Evolutionary conservation across 2,888 invertebrate species (phyloP).

Genomic region (Cephus nigrinus): DNA sequence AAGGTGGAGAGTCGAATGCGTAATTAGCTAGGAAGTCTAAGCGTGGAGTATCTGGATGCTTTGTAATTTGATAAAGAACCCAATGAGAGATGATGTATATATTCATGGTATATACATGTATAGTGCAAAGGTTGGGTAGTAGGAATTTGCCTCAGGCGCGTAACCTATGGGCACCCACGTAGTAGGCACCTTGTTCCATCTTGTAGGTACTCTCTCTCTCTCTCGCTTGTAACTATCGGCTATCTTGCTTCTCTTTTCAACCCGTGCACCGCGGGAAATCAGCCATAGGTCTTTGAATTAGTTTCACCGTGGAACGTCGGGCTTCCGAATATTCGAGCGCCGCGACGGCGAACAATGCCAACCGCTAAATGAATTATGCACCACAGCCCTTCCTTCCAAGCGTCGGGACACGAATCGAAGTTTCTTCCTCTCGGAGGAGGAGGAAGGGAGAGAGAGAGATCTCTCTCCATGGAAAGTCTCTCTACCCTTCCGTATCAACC

Average conservation of each 20-base stretch:
- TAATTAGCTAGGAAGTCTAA: slow-evolving; percentile 38
- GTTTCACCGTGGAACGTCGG: slow-evolving; percentile 3
- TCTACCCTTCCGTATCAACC: too few species aligned
- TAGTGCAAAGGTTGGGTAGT: too few species aligned
- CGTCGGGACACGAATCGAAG: not conserved
- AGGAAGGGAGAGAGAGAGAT: too few species aligned
- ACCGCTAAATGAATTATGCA: slow-evolving; percentile 13
- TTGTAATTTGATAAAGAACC: slow-evolving; percentile 41
- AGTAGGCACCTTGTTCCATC: too few species aligned
- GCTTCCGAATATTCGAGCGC: slow-evolving; percentile 5
- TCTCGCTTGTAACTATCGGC: not conserved
- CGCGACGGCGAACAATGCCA: slow-evolving; percentile 10
- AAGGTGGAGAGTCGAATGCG: slow-evolving; percentile 33
- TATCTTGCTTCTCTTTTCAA: not conserved
- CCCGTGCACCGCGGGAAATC: slow-evolving; percentile 2
- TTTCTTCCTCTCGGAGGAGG: not conserved
- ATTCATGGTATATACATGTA: not conserved
- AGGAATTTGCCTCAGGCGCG: too few species aligned
- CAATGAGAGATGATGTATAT: slow-evolving; percentile 18
- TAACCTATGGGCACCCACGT: too few species aligned
- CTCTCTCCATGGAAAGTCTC: too few species aligned
- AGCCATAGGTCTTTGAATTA: slow-evolving; percentile 9
- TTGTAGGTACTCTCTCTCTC: not conserved
- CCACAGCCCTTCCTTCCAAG: not conserved
- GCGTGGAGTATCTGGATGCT: slow-evolving; percentile 15